A percentile compares a stretch with the other conserved stretches of the same genome.
phyloP scores from a whole-genome alignment of 2,113 vertebrate genomes.

The Corythaeola cristata region DNA sequence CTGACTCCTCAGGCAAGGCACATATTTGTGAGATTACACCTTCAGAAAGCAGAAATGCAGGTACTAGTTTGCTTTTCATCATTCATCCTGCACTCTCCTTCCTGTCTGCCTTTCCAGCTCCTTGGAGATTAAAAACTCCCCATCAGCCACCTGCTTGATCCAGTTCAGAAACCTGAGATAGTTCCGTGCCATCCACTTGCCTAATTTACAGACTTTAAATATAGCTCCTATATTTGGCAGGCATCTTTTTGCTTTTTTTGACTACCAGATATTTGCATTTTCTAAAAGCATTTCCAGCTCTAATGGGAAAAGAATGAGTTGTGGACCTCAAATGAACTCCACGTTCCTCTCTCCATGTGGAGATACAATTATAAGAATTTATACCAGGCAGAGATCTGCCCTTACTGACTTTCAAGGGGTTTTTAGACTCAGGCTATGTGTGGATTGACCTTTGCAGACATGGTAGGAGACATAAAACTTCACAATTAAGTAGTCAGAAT shows the following conservation, averaged over 20 bases:
- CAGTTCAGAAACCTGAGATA: neutral
- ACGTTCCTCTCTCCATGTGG: rapidly evolving
- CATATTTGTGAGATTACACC: conserved; percentile 20
- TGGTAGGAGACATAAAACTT: neutral
- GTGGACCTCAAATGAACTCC: neutral
- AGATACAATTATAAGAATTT: neutral
- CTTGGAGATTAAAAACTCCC: neutral
- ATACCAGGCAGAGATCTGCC: neutral
- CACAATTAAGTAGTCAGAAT: neutral
- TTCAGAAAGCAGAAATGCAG: conserved; percentile 23
- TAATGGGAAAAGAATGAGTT: neutral
- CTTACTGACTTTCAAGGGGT: neutral
- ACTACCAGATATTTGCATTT: neutral
- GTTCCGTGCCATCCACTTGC: neutral
- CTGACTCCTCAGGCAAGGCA: neutral
- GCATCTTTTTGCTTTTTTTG: neutral
- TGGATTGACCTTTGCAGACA: neutral
- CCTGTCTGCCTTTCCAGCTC: neutral
- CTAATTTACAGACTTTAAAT: neutral
- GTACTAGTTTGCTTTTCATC: conserved; percentile 20
- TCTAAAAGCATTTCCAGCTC: neutral
- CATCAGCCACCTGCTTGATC: rapidly evolving
- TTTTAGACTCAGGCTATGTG: neutral
- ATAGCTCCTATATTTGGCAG: neutral
- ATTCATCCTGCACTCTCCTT: neutral